Conservation (phyloP, 2,113 vertebrate species). For the human region GRCh38 chr13:83520001-83520500, state of each 20-base stretch:
- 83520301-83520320: not conserved
- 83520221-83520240: not conserved
- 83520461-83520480: not conserved
- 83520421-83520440: not conserved
- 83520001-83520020: not conserved
- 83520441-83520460: rapidly evolving
- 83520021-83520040: not conserved
- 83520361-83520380: not conserved
- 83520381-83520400: not conserved
- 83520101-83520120: not conserved
- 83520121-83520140: not conserved
- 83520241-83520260: not conserved
- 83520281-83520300: too few species aligned
- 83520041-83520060: not conserved
- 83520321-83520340: not conserved
- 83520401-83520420: not conserved
- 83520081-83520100: not conserved
- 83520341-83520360: not conserved
- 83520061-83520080: not conserved
- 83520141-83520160: not conserved
- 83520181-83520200: not conserved
- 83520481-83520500: not conserved
- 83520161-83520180: not conserved
- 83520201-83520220: not conserved
- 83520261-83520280: not conserved